Conservation (phyloP, 2,113 vertebrate genomes). For the Megaceryle torquata region DNA sequence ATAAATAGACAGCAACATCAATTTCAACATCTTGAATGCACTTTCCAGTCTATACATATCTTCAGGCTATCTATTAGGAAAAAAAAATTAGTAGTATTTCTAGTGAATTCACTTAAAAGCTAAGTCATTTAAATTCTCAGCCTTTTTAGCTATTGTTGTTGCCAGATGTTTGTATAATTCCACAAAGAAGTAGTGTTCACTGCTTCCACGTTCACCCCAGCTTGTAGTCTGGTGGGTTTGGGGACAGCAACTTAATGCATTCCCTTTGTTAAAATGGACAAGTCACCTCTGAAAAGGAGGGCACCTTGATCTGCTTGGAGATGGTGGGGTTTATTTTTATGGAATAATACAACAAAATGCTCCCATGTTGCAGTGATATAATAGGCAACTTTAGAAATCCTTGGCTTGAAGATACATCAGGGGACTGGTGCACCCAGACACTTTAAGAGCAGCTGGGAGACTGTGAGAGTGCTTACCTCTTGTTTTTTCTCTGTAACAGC, state of each 20-base stretch:
- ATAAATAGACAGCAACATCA: constrained; percentile 23
- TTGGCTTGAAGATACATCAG: background rate
- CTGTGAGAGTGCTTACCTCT: background rate
- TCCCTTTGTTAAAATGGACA: background rate
- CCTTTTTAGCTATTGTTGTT: background rate
- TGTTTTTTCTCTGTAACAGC: background rate
- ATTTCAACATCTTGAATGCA: background rate
- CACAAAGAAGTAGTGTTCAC: background rate
- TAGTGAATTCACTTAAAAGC: background rate
- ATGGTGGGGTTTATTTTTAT: background rate
- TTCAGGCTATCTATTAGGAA: constrained; percentile 19
- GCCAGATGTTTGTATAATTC: background rate
- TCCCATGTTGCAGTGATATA: background rate
- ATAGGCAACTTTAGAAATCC: background rate
- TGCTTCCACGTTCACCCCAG: background rate
- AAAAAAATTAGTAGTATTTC: constrained; percentile 23
- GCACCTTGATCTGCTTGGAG: background rate
- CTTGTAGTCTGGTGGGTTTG: background rate
- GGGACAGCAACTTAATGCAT: background rate
- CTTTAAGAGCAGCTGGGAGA: background rate
- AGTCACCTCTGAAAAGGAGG: background rate
- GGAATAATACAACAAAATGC: background rate
- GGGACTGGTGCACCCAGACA: background rate
- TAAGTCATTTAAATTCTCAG: constrained; percentile 8
- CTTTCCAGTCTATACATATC: constrained; percentile 25